These are phyloP conservation scores for Acromyrmex charruanus DNA, from an alignment of 1,140 invertebrate species.

Conservation along the genomic window DNA sequence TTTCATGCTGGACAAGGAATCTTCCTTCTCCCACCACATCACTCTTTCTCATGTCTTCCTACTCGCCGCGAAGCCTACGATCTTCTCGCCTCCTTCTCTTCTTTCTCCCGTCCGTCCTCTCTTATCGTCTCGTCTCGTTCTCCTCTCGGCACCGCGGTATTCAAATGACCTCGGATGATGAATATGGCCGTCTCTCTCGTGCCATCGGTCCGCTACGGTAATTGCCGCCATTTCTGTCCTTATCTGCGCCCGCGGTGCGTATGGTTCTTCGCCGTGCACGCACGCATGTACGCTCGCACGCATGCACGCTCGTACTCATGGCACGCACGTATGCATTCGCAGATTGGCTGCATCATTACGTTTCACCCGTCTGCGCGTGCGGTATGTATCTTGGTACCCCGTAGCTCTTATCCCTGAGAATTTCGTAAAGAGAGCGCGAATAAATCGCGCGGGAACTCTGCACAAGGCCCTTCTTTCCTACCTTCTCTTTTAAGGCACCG, in stretches of 20 bases:
- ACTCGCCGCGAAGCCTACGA: slow-evolving; percentile 41
- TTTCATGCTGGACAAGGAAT: slow-evolving; percentile 11
- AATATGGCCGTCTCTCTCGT: slow-evolving; percentile 72
- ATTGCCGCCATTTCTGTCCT: slow-evolving; percentile 80
- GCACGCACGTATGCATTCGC: slow-evolving; percentile 49
- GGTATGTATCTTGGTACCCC: slow-evolving; percentile 48
- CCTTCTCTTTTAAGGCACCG: slow-evolving; percentile 4
- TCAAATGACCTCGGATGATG: slow-evolving; percentile 83
- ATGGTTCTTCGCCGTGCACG: slow-evolving; percentile 65
- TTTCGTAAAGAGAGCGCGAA: slow-evolving; percentile 67
- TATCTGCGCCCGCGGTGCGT: slow-evolving; percentile 78
- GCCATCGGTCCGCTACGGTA: slow-evolving; percentile 68
- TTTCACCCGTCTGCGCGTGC: slow-evolving; percentile 30
- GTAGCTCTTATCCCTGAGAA: slow-evolving; percentile 68
- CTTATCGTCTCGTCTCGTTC: slow-evolving; percentile 73
- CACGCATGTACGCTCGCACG: slow-evolving; percentile 65
- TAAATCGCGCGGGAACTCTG: slow-evolving; percentile 70
- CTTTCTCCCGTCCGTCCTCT: slow-evolving; percentile 48
- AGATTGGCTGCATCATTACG: slow-evolving; percentile 52
- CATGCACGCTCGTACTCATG: slow-evolving; percentile 61
- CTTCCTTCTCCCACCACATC: slow-evolving; percentile 32
- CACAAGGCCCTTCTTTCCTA: neutral
- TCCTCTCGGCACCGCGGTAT: slow-evolving; percentile 76
- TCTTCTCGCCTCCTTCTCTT: slow-evolving; percentile 21
- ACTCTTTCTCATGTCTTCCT: slow-evolving; percentile 43